Conservation (phyloP, 1,140 invertebrate genomes). For the Plodia interpunctella region DNA sequence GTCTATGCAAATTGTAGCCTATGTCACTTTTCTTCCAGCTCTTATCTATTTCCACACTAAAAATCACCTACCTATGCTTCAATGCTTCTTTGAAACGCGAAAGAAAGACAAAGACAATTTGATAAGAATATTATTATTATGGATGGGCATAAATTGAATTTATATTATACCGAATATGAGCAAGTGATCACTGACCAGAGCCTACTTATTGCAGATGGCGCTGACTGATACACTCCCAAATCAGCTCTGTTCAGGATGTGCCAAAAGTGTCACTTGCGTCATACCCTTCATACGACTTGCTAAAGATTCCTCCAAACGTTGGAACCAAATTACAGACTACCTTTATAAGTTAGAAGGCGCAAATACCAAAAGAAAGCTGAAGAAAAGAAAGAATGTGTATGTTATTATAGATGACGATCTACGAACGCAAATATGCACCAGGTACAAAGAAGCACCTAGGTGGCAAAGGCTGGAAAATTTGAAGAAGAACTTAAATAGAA, state of each 20-base stretch:
- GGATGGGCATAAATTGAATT: no score
- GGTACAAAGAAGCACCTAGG: neutral
- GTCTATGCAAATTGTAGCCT: no score
- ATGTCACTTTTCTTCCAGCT: no score
- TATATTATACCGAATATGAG: neutral
- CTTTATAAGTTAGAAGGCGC: slow-evolving; percentile 9
- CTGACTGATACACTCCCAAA: slow-evolving; percentile 21
- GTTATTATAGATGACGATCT: slow-evolving; percentile 15
- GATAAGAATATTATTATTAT: no score
- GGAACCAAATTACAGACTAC: slow-evolving; percentile 17
- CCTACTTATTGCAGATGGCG: slow-evolving; percentile 41
- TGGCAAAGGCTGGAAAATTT: slow-evolving; percentile 8
- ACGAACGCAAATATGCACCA: slow-evolving; percentile 9
- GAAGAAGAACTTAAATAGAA: slow-evolving; percentile 8
- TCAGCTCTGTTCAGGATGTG: slow-evolving; percentile 24
- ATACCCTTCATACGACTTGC: slow-evolving; percentile 25
- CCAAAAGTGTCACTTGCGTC: slow-evolving; percentile 7
- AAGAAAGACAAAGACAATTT: no score
- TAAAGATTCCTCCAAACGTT: slow-evolving; percentile 23
- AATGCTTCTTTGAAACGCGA: no score
- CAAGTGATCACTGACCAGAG: slow-evolving; percentile 5
- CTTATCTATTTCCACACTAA: no score
- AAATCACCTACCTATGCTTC: no score
- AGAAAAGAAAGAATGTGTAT: slow-evolving; percentile 21
- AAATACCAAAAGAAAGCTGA: slow-evolving; percentile 5